Evolutionary conservation across 30 jellyfish, hydroid and myxozoan genomes (phyloP), one percentile per base, ranked within the genome.

Genomic region (Cassiopea andromeda): DNA sequence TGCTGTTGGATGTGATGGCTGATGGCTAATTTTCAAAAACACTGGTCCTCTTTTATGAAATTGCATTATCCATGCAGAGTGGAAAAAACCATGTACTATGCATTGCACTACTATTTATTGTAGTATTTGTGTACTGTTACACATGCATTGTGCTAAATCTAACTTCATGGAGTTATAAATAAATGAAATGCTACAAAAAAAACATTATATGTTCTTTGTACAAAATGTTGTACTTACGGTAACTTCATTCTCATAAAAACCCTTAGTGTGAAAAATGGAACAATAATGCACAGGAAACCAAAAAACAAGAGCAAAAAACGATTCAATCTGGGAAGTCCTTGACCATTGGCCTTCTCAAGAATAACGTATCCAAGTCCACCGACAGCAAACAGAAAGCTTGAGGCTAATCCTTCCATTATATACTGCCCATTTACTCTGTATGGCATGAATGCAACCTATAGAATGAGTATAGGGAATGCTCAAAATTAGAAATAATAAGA

Each of bases 401-500:
- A 96, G 18, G 99, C 97, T 27, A 95, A 69, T 66, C 99, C 99
- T 84, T 95, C 99, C 99, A 95, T 95, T 93, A 95, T 95, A 85
- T 95, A 95, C 70, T 95, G 99, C 54, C 99, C 99, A 82, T 95
- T 95, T 8, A 95, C 99, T 78, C 99, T 85, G 96, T 95, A 95
- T 16, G 99, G 99, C 99, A 95, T 90, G 70, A 95, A 95, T 50
- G 99, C 99, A 91, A 95, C 99, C 99, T 95, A 66, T 16, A 47
- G 38, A 46, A 71, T 18, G 9, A 48, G 44, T 38, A 16, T 27
- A 27, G 38, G 38, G 38, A 27, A 27, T 27, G 38, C 38, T 27
- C 38, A 27, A 27, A 27, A 27, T 27, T 27, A 27, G 38, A 27
- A 27, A 27, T 27, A 27, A 27, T 27, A 27, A 27, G 38, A 27